A percentile compares a stretch with the other conserved stretches of the same genome.
phyloP scores from a whole-genome alignment of 1,140 invertebrate genomes.

The roundworm (Caenorhabditis elegans) region WBcel235 BX284606.5:5072001-5072500 shows the following conservation, averaged over 20 bases:
- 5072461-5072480: slow-evolving; percentile 66
- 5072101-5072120: slow-evolving; percentile 55
- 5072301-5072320: no score
- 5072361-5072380: neutral
- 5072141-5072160: slow-evolving; percentile 65
- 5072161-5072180: slow-evolving; percentile 60
- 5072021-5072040: neutral
- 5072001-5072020: neutral
- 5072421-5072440: slow-evolving; percentile 24
- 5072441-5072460: slow-evolving; percentile 54
- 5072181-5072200: slow-evolving; percentile 57
- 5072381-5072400: slow-evolving; percentile 64
- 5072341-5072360: neutral
- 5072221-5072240: no score
- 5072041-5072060: neutral
- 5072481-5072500: slow-evolving; percentile 51
- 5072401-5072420: slow-evolving; percentile 61
- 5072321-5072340: no score
- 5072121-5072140: slow-evolving; percentile 59
- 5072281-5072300: no score
- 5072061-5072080: slow-evolving; percentile 49
- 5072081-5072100: slow-evolving; percentile 53
- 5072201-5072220: no score
- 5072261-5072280: no score
- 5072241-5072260: no score